These are phyloP conservation scores for Eupristina koningsbergeri DNA, from an alignment of 1,140 invertebrate genomes.

Conservation along the genomic window DNA sequence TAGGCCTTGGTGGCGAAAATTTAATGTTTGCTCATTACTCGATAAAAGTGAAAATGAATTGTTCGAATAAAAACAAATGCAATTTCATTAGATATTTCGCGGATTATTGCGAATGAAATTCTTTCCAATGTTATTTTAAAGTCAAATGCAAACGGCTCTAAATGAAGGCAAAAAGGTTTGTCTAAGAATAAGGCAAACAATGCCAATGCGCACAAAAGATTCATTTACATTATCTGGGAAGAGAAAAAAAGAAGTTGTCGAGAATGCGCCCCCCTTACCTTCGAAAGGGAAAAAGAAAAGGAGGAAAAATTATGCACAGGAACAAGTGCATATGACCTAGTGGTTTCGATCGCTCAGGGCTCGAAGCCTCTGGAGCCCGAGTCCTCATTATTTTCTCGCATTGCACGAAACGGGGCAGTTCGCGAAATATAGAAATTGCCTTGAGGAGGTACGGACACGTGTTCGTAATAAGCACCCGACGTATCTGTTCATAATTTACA, in stretches of 20 bases:
- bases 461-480: not conserved
- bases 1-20: too few species aligned
- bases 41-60: not conserved
- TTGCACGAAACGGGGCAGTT: not conserved
- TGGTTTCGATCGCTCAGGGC: not conserved
- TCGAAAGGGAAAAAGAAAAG: not conserved
- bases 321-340: not conserved
- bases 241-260: not conserved
- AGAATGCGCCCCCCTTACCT: not conserved
- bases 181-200: not conserved
- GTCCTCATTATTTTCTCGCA: not conserved
- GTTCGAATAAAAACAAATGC: not conserved
- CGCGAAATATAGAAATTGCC: not conserved
- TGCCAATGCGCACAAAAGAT: slow-evolving; percentile 19
- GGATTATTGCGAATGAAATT: not conserved
- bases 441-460: not conserved
- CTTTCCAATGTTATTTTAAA: not conserved
- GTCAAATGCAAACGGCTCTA: not conserved
- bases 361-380: not conserved
- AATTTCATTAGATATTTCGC: not conserved
- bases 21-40: too few species aligned
- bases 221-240: slow-evolving; percentile 19
- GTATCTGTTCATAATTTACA: not conserved
- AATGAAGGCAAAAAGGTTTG: not conserved
- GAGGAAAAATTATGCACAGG: not conserved